These are phyloP conservation scores for Drosophila cracens DNA, from an alignment of 2,888 invertebrate genomes.

Conservation along the genomic window DNA sequence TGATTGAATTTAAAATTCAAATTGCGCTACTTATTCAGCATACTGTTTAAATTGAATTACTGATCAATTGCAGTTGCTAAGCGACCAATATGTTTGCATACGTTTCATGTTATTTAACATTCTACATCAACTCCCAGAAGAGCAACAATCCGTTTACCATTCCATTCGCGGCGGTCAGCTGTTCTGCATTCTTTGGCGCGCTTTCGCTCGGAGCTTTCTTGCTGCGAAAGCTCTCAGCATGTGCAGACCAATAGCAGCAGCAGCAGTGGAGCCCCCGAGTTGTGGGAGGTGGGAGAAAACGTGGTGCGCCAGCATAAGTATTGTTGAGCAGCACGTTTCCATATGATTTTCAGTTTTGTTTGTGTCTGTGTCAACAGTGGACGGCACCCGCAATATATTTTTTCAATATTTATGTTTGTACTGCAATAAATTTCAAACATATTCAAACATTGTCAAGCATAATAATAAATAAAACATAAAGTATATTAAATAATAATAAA, in stretches of 20 bases:
- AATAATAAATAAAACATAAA: slow-evolving; percentile 5
- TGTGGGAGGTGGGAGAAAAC: neutral
- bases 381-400: slow-evolving; percentile 13
- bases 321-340: slow-evolving; percentile 66
- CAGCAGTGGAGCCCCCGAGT: slow-evolving; percentile 26
- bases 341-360: slow-evolving; percentile 77
- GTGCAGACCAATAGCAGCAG: slow-evolving; percentile 43
- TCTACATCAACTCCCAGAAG: neutral
- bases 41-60: neutral
- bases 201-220: slow-evolving; percentile 64
- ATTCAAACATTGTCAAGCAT: neutral
- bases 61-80: neutral
- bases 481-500: slow-evolving; percentile 12
- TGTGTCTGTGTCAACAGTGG: slow-evolving; percentile 44
- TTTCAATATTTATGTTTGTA: slow-evolving; percentile 26
- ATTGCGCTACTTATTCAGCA: neutral
- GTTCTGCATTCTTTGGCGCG: slow-evolving; percentile 43
- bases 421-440: slow-evolving; percentile 22
- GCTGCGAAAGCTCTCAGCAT: slow-evolving; percentile 51
- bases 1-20: neutral
- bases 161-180: slow-evolving; percentile 29
- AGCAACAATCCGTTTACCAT: slow-evolving; percentile 18
- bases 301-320: slow-evolving; percentile 49
- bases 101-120: neutral
- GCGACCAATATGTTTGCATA: neutral